Conservation (phyloP, 1,140 invertebrate species). For the Drosophila miranda region DNA sequence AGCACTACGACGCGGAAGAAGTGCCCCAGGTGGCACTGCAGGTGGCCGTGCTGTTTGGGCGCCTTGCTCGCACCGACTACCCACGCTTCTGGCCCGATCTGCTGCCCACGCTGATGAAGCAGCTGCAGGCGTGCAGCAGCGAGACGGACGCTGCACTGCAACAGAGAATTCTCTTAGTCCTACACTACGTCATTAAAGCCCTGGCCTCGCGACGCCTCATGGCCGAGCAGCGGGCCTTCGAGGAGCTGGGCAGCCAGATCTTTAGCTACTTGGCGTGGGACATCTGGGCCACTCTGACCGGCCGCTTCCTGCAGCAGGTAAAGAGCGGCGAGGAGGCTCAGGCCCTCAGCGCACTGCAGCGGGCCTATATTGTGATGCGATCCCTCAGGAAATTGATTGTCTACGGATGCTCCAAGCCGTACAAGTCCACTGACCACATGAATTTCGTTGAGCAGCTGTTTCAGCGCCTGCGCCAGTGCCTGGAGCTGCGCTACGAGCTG, state of each 20-base stretch:
- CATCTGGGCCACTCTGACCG: conserved; percentile 89
- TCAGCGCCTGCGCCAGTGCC: conserved; percentile 87
- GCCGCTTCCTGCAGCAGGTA: conserved; percentile 86
- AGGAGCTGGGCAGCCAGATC: conserved; percentile 88
- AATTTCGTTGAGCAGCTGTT: conserved; percentile 91
- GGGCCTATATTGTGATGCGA: conserved; percentile 89
- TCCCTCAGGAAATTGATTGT: conserved; percentile 92
- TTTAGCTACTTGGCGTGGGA: conserved; percentile 87
- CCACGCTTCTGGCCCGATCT: conserved; percentile 93
- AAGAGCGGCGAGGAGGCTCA: conserved; percentile 83
- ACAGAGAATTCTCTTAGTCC: conserved; percentile 90
- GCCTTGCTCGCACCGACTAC: conserved; percentile 89
- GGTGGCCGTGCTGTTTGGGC: conserved; percentile 88
- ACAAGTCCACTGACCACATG: conserved; percentile 88
- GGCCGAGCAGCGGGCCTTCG: conserved; percentile 89
- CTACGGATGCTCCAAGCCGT: conserved; percentile 90
- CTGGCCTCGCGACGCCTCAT: conserved; percentile 92
- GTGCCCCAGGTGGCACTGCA: conserved; percentile 94
- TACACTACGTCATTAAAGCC: conserved; percentile 95
- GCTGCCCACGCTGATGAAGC: conserved; percentile 90
- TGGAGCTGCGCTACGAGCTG: conserved; percentile 86
- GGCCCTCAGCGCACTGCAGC: conserved; percentile 87
- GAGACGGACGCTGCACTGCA: conserved; percentile 72
- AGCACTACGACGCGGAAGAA: conserved; percentile 90
- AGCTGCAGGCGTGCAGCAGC: conserved; percentile 83